Percentiles rank a stretch among this genome's conserved stretches.
Evolutionary conservation across 2,888 invertebrate species (phyloP).

Genomic region (Creontiades dilutus): DNA sequence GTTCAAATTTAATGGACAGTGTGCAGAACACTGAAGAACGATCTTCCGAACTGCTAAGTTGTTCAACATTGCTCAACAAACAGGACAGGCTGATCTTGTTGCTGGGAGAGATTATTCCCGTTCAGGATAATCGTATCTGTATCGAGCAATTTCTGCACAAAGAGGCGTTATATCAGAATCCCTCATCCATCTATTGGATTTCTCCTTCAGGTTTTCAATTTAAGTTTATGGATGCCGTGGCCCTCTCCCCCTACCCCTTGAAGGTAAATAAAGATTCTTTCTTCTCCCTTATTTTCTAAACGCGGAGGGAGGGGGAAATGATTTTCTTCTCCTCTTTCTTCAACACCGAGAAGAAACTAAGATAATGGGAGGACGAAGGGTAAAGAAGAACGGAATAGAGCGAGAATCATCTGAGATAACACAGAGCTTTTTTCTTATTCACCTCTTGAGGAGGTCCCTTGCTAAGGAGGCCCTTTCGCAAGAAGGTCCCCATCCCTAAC

Average conservation of each 20-base stretch:
- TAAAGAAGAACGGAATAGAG: slow-evolving; percentile 57
- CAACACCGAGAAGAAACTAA: slow-evolving; percentile 36
- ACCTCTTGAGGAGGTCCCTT: slow-evolving; percentile 58
- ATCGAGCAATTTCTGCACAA: slow-evolving; percentile 17
- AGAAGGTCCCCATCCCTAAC: slow-evolving; percentile 54
- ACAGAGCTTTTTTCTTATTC: slow-evolving; percentile 67
- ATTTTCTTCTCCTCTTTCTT: slow-evolving; percentile 36
- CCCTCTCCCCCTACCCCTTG: background rate
- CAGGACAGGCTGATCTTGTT: background rate
- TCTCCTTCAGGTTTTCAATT: slow-evolving; percentile 44
- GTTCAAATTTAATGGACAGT: no score
- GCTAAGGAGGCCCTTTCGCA: slow-evolving; percentile 22
- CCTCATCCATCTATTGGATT: slow-evolving; percentile 40
- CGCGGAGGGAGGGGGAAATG: slow-evolving; percentile 8
- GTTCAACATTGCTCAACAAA: no score
- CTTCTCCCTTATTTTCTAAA: slow-evolving; percentile 44
- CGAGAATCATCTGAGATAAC: slow-evolving; percentile 69
- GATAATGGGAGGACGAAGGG: slow-evolving; percentile 56
- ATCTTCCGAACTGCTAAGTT: no score
- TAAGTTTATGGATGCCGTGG: slow-evolving; percentile 38
- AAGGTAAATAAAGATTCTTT: slow-evolving; percentile 46
- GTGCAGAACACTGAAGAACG: no score
- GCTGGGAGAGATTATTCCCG: background rate
- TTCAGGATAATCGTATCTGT: background rate
- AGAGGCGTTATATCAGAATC: slow-evolving; percentile 35